These are phyloP conservation scores for Cacatua alba DNA, from an alignment of 2,113 vertebrate genomes.

Conservation along the genomic window DNA sequence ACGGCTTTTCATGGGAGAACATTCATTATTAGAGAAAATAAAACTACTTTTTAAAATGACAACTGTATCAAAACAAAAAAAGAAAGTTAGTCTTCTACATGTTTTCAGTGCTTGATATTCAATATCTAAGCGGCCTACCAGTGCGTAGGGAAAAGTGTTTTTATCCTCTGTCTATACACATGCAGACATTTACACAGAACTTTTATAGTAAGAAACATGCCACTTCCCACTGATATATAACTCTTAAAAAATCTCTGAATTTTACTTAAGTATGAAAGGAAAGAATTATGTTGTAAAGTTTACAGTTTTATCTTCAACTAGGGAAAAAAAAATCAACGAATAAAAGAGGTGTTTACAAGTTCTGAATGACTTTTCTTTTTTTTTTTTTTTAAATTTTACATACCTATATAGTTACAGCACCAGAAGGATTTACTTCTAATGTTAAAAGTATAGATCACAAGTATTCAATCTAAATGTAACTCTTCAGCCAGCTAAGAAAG, in stretches of 20 bases:
- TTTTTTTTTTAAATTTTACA: not conserved
- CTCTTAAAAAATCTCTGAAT: not conserved
- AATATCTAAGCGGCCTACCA: not conserved
- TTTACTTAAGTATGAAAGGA: not conserved
- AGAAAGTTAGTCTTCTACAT: accelerated
- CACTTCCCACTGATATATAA: not conserved
- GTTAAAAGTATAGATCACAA: not conserved
- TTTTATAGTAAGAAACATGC: not conserved
- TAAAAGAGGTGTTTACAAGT: not conserved
- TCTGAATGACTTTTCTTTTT: not conserved
- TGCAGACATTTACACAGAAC: not conserved
- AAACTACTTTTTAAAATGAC: not conserved
- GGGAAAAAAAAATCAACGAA: not conserved
- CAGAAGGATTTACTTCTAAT: not conserved
- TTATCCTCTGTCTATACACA: not conserved
- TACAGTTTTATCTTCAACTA: not conserved
- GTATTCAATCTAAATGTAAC: not conserved
- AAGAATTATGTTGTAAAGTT: not conserved
- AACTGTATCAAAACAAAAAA: not conserved
- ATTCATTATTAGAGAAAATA: not conserved
- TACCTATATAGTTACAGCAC: not conserved
- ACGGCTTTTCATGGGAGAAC: not conserved
- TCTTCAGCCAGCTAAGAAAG: not conserved
- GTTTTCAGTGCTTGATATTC: not conserved
- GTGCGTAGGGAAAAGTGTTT: not conserved